A percentile compares a stretch with the other conserved stretches of the same genome.
phyloP scores from a whole-genome alignment of 2,113 vertebrate genomes.

The Epinephelus fuscoguttatus region DNA sequence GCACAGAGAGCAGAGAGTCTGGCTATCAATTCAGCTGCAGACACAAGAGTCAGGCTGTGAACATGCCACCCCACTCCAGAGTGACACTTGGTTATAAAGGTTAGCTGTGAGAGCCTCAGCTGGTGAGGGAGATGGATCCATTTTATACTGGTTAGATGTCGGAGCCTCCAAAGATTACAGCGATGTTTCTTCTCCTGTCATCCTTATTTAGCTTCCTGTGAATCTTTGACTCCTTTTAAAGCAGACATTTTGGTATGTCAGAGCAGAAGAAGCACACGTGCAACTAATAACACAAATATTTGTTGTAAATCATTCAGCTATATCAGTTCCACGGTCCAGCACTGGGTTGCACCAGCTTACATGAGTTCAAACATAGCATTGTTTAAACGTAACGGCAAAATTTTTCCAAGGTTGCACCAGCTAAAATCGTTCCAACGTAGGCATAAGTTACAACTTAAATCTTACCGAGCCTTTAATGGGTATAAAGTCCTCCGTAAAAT shows the following conservation, averaged over 20 bases:
- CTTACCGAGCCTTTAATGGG: too few species aligned
- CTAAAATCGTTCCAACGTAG: too few species aligned
- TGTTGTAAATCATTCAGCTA: not conserved
- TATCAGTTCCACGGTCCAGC: not conserved
- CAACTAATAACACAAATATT: not conserved
- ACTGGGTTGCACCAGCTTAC: too few species aligned
- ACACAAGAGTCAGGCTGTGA: conserved; percentile 31
- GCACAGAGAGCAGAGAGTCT: conserved; percentile 25
- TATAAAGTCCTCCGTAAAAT: too few species aligned
- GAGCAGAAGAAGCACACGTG: not conserved
- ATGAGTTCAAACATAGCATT: too few species aligned
- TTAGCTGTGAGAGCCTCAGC: conserved; percentile 32
- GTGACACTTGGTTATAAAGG: not conserved
- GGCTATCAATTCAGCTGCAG: conserved; percentile 37
- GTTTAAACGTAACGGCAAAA: too few species aligned
- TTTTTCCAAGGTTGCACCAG: too few species aligned
- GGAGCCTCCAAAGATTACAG: not conserved
- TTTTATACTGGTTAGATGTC: not conserved
- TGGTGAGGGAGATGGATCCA: conserved; percentile 10
- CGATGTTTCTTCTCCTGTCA: not conserved
- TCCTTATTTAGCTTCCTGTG: conserved; percentile 15
- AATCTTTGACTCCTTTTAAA: not conserved
- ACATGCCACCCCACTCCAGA: conserved; percentile 25
- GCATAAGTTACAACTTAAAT: too few species aligned
- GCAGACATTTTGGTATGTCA: not conserved